phyloP scores from a whole-genome alignment of 2,797 vertebrate genomes.

The Anguilla pacifica region DNA sequence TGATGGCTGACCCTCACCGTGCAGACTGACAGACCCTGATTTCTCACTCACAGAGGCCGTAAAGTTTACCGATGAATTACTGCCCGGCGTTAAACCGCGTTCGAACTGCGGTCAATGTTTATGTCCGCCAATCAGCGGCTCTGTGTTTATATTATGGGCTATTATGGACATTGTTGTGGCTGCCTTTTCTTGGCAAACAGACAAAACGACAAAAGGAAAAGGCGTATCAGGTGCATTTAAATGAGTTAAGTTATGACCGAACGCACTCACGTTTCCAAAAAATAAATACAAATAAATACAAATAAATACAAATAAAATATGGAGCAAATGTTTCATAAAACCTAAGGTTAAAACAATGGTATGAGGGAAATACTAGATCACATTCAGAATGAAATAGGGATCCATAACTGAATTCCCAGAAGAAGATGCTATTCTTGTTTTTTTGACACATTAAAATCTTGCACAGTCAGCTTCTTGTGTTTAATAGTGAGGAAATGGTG shows the following conservation, averaged over 20 bases:
- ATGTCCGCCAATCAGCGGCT: conserved; percentile 29
- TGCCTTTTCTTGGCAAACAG: not conserved
- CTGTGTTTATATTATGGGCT: conserved; percentile 21
- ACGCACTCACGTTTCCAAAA: not conserved
- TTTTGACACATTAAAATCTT: not conserved
- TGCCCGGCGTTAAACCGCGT: conserved; percentile 20
- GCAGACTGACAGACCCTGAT: not conserved
- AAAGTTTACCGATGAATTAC: conserved; percentile 21
- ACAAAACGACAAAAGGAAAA: not conserved
- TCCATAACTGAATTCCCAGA: not conserved
- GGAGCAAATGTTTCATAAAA: not conserved
- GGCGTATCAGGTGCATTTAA: not conserved
- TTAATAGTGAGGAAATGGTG: not conserved
- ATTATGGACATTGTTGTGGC: not conserved
- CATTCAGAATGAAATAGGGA: not conserved
- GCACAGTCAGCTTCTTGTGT: not conserved
- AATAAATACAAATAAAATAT: not conserved
- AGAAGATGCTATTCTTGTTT: not conserved
- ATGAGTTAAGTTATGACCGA: not conserved
- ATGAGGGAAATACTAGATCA: not conserved
- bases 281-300: not conserved
- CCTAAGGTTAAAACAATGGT: not conserved
- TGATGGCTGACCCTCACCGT: not conserved
- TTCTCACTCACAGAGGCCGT: conserved; percentile 18
- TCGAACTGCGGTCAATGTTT: conserved; percentile 26